Evolutionary conservation across 2,888 invertebrate species (phyloP), one percentile per base, ranked within the genome.

Genomic region (Anarsia innoxiella): DNA sequence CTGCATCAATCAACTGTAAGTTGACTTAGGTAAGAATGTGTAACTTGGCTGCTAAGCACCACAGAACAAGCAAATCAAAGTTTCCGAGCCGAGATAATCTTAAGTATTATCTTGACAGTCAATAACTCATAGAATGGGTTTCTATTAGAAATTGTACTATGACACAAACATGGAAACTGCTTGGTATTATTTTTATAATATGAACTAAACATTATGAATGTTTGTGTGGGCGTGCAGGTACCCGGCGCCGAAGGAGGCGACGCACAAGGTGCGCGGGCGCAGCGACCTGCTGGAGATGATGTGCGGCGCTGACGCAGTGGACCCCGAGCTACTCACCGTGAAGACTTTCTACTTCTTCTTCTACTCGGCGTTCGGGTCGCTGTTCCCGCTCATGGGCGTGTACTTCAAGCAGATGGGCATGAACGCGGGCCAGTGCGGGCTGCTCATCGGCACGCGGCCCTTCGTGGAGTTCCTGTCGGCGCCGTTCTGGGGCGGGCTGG

Each of bases 401-500:
- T 99, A 99, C 84, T 99, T 99, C 88, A 99, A 99, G 85, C 99
- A 99, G 86, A 93, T 99, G 92, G 97, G 97, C 42, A 97, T 99
- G 97, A 98, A 97, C 78, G 95, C 98, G 1, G 93, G 93, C 11
- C 97, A 98, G 71, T 95, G 96, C 63, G 97, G 97, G 3, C 86
- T 95, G 39, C 87, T 96, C n/a, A 94, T 98, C 55, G 99, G 99
- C 14, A 93, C 96, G 53, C 88, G 99, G 44, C 99, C 99, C 1
- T 95, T 99, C 70, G 94, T 99, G 31, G 99, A 99, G 79, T 98
- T 99, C 75, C 86, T 97, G 37, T 94, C 97, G 38, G 97, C 97
- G 1, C 99, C 99, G 0, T 97, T 99, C 74, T 99, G 99, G 99
- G 97, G 97, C 34, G 93, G 93, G 37, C 88, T 97, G 54, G 98